These are phyloP conservation scores for Cyclargus thomasi DNA, from an alignment of 1,140 invertebrate genomes.

Conservation along the genomic window DNA sequence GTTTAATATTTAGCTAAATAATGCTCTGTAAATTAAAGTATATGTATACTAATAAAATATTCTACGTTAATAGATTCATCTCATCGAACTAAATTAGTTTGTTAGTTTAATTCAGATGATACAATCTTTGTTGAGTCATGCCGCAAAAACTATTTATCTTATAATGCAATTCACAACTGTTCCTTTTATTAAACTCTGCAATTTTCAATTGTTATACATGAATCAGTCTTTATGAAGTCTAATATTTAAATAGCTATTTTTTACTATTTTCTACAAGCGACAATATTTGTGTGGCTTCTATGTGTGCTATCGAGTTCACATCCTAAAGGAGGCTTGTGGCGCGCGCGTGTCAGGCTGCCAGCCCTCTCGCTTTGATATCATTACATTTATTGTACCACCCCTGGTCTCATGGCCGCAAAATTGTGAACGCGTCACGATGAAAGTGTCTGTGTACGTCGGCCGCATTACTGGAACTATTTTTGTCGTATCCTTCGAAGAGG, in stretches of 20 bases:
- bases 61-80: background rate
- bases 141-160: background rate
- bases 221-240: too few relatives aligned
- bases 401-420: constrained; percentile 39
- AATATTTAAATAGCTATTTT: background rate
- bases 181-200: background rate
- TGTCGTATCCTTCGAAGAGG: background rate
- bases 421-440: constrained; percentile 34
- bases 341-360: constrained; percentile 37
- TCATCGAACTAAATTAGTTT: background rate
- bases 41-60: background rate
- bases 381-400: constrained; percentile 59
- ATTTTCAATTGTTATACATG: too few relatives aligned
- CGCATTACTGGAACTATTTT: constrained; percentile 19
- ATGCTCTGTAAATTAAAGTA: background rate
- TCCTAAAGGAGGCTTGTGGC: constrained; percentile 26
- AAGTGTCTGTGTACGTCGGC: constrained; percentile 34
- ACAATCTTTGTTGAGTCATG: background rate
- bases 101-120: background rate
- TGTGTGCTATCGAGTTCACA: background rate
- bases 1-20: background rate
- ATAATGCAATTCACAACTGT: background rate
- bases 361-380: constrained; percentile 57
- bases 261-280: background rate
- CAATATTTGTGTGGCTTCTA: background rate